phyloP scores from a whole-genome alignment of 1,140 invertebrate genomes.

The Berghia stephanieae region DNA sequence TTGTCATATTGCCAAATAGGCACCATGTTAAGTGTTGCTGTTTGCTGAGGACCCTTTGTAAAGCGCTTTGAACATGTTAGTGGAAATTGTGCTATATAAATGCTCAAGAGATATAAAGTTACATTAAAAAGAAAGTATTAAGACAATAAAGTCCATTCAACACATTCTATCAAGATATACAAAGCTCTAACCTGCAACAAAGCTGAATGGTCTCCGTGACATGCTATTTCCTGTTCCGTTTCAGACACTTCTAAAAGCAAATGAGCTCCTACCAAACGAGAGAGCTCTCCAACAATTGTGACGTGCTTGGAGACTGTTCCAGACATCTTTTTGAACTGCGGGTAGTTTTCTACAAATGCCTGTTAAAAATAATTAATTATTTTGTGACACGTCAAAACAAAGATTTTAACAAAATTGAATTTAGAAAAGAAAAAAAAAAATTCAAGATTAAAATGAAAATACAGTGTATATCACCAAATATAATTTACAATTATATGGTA shows the following conservation, averaged over 20 bases:
- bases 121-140: background rate
- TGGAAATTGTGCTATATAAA: no score
- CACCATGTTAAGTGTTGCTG: no score
- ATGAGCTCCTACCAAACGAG: conserved; percentile 80
- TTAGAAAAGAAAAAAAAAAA: no score
- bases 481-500: background rate
- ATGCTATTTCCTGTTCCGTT: conserved; percentile 94
- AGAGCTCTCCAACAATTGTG: conserved; percentile 93
- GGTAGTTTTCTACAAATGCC: conserved; percentile 97
- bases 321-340: conserved; percentile 99
- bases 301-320: conserved; percentile 98
- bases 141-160: background rate
- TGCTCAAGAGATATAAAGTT: background rate
- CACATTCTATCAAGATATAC: background rate
- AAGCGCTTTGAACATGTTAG: no score
- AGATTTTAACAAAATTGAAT: background rate
- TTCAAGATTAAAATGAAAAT: no score
- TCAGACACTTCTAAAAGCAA: conserved; percentile 92
- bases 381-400: background rate
- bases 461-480: background rate
- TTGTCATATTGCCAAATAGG: no score
- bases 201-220: conserved; percentile 89
- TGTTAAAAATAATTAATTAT: conserved; percentile 41
- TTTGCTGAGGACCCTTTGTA: no score
- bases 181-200: conserved; percentile 76